These are phyloP conservation scores for Ara ararauna DNA, from an alignment of 2,797 vertebrate genomes.

Conservation along the genomic window DNA sequence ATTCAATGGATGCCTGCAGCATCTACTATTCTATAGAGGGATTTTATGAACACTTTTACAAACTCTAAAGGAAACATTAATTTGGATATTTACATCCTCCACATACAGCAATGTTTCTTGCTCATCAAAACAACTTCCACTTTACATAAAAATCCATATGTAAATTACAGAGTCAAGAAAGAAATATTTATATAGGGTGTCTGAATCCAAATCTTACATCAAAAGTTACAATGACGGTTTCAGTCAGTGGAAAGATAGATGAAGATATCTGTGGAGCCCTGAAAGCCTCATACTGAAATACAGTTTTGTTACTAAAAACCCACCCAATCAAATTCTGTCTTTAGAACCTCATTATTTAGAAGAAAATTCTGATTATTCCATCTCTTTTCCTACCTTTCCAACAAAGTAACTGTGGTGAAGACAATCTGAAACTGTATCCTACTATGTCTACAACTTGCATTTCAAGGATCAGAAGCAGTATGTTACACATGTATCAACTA, in stretches of 20 bases:
- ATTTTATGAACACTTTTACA: not conserved
- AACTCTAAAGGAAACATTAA: not conserved
- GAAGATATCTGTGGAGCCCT: not conserved
- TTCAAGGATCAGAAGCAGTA: not conserved
- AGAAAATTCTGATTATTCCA: not conserved
- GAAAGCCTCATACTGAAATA: not conserved
- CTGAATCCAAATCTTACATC: not conserved
- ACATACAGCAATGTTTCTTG: not conserved
- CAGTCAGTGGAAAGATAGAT: not conserved
- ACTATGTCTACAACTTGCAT: not conserved
- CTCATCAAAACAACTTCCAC: not conserved
- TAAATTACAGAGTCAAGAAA: not conserved
- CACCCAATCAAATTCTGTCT: not conserved
- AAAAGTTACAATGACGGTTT: not conserved
- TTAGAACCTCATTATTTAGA: not conserved
- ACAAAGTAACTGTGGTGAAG: not conserved
- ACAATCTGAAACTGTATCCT: not conserved
- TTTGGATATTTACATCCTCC: not conserved
- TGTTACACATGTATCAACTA: not conserved
- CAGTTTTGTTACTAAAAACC: not conserved
- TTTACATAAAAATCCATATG: not conserved
- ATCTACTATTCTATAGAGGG: not conserved
- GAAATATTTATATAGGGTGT: not conserved
- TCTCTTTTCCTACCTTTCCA: not conserved
- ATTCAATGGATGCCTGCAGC: not conserved